Percentiles rank a stretch among this genome's conserved stretches.
These are phyloP conservation scores for Oxystoma pomonae DNA, from an alignment of 2,888 invertebrate species.

Conservation along the genomic window DNA sequence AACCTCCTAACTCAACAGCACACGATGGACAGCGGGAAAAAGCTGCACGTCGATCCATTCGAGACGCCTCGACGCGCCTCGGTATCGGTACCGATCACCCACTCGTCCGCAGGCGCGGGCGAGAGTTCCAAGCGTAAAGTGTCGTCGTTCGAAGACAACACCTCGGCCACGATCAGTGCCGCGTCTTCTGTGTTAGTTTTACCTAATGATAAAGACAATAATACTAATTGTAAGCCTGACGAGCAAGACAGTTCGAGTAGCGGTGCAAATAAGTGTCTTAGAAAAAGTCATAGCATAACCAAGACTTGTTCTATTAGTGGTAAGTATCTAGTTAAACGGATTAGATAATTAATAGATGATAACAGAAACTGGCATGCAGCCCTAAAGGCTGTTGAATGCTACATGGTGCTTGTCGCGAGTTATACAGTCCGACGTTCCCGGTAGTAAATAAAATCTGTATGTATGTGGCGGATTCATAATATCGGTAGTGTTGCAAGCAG, in stretches of 20 bases:
- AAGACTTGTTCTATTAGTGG: constrained; percentile 44
- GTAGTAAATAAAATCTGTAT: too few species aligned
- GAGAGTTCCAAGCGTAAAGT: constrained; percentile 39
- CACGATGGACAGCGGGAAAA: constrained; percentile 59
- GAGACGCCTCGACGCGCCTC: constrained; percentile 45
- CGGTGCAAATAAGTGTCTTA: constrained; percentile 40
- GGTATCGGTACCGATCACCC: constrained; percentile 46
- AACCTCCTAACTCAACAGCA: constrained; percentile 62
- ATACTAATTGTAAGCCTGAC: constrained; percentile 27
- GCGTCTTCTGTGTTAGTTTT: constrained; percentile 34
- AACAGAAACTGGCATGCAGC: too few species aligned
- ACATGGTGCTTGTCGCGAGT: too few species aligned
- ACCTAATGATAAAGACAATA: constrained; percentile 43
- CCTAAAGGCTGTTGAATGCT: too few species aligned
- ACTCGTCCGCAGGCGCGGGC: constrained; percentile 44
- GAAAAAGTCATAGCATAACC: constrained; percentile 44
- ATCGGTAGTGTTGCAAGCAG: too few species aligned
- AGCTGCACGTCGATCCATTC: constrained; percentile 41
- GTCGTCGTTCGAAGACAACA: constrained; percentile 51
- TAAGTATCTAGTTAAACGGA: constrained; percentile 33
- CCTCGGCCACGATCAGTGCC: constrained; percentile 33
- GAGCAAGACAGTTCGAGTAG: constrained; percentile 30
- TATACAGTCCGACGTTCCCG: too few species aligned
- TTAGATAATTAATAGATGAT: too few species aligned
- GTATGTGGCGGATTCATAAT: too few species aligned